Base-by-base conservation (phyloP, 2,113 vertebrate species). In the Elaphurus davidianus region DNA sequence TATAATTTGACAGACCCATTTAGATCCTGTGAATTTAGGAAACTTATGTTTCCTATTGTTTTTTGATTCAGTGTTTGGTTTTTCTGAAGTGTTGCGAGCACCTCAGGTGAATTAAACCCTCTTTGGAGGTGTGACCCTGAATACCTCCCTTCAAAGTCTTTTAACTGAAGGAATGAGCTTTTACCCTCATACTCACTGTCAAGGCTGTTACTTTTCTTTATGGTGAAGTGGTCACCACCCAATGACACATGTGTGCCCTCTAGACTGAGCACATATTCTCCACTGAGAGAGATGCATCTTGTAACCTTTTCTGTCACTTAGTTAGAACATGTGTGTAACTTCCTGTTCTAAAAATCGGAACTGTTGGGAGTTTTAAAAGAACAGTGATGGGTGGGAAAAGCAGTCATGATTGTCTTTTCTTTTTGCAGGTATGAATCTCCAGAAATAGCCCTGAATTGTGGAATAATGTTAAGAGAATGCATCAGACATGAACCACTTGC, bases 401-500 rank as follows among this genome's bases (percentile, higher is more conserved):
- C 40, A 94, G 57, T 96, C 91, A 96, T 50, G 6, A 78, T 55
- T 97, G 50, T 91, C 93, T 97, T 94, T 96, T 97, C 76, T 87
- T 47, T 85, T 62, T 87, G 85, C 86, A 99, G 99, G 97, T 99
- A 99, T 95, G 99, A 99, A 95, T 99, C 99, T 96, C 99, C 99
- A 96, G 99, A 99, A 98, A 99, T 99, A 97, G 99, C 99, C 97
- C 98, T 99, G 27, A 99, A 99, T 97, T 99, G 99, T 98, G 99
- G 99, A 90, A 99, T 99, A 98, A 99, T 99, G 99, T 99, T 99
- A 94, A 98, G 99, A 91, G 99, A 99, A 97, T 99, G 99, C 98
- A 99, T 99, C 98, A 98, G 99, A 98, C 99, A 99, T 50, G 99
- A 99, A 50, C 99, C 99, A 28, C 99, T 99, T 94, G 99, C 99